Percentiles rank a stretch among this genome's conserved stretches.
Conservation (phyloP, 2,113 vertebrate genomes). For the Ursus arctos region DNA sequence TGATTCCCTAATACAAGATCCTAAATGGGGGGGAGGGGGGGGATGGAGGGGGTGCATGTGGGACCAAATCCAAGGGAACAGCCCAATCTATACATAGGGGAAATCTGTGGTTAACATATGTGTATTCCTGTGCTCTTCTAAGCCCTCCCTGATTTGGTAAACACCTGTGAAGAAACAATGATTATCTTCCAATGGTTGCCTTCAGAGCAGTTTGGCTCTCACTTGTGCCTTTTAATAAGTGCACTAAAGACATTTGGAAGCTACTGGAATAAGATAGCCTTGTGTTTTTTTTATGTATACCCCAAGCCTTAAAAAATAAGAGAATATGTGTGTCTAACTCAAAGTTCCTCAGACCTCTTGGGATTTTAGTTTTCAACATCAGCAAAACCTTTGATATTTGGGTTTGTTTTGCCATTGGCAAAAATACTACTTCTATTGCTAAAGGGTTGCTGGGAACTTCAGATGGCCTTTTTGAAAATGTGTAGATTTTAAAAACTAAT, state of each 20-base stretch:
- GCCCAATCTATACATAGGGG: not conserved
- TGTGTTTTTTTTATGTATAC: not conserved
- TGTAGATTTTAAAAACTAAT: not conserved
- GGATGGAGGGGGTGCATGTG: not conserved
- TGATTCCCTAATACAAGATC: not conserved
- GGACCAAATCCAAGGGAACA: not conserved
- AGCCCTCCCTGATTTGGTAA: not conserved
- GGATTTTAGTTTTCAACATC: slow-evolving; percentile 3
- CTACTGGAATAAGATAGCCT: not conserved
- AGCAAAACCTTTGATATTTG: not conserved
- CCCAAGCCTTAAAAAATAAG: not conserved
- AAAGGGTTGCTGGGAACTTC: not conserved
- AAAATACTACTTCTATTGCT: not conserved
- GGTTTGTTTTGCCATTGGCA: not conserved
- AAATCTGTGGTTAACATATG: not conserved
- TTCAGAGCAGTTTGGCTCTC: not conserved
- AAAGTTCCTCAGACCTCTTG: not conserved
- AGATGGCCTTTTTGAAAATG: not conserved
- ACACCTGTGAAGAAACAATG: not conserved
- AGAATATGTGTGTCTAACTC: not conserved
- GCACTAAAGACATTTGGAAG: not conserved
- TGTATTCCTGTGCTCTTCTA: not conserved
- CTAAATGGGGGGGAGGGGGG: not conserved
- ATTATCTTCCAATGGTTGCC: not conserved
- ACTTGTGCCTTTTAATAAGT: not conserved